These are phyloP conservation scores for Melanotaenia pygmaea DNA, from an alignment of 2,797 vertebrate species.

Conservation along the genomic window DNA sequence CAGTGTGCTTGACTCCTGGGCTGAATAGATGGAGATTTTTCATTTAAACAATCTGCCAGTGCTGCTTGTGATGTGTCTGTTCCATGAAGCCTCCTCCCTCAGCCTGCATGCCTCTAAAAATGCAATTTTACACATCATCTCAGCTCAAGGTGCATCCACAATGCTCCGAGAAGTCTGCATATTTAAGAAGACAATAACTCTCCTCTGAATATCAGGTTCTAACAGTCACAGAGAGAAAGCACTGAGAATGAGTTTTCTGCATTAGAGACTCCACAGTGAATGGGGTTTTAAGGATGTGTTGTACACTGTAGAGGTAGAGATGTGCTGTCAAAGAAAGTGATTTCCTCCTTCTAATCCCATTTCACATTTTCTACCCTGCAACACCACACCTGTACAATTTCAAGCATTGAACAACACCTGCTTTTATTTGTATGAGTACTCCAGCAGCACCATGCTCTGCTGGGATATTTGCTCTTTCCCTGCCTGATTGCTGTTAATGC, in stretches of 20 bases:
- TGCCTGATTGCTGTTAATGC: constrained; percentile 1
- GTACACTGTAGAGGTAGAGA: constrained; percentile 38
- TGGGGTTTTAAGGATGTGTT: constrained; percentile 33
- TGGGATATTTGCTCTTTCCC: constrained; percentile 15
- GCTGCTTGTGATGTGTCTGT: constrained; percentile 58
- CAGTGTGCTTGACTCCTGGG: constrained; percentile 61
- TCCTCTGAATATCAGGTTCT: constrained; percentile 38
- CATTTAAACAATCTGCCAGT: constrained; percentile 69
- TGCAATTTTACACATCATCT: constrained; percentile 75
- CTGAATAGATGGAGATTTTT: constrained; percentile 70
- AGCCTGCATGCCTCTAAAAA: constrained; percentile 66
- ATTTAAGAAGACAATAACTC: constrained; percentile 64
- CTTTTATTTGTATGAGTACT: constrained; percentile 5
- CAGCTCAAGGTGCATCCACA: constrained; percentile 67
- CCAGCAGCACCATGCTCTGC: not conserved
- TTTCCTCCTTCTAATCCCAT: constrained; percentile 52
- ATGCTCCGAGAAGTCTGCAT: constrained; percentile 61
- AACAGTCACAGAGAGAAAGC: constrained; percentile 44
- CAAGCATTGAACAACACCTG: constrained; percentile 4
- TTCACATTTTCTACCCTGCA: constrained; percentile 48
- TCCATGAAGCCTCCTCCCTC: constrained; percentile 57
- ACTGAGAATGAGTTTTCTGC: constrained; percentile 51
- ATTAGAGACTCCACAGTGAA: constrained; percentile 45
- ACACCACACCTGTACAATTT: constrained; percentile 20
- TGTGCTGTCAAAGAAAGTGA: constrained; percentile 50